Conservation (phyloP, 2,888 invertebrate genomes). For the Ecliptopera silaceata region DNA sequence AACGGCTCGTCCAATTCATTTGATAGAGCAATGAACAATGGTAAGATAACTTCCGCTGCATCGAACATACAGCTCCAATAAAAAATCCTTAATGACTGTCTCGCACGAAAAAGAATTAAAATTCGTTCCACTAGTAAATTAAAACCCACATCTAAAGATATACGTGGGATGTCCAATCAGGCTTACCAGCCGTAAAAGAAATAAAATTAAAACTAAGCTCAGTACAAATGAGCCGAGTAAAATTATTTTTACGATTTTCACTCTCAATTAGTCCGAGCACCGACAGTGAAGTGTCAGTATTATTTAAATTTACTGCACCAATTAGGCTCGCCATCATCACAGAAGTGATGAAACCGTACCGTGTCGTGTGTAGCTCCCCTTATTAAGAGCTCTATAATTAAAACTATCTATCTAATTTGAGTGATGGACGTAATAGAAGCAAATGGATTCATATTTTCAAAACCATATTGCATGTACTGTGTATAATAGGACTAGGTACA, state of each 20-base stretch:
- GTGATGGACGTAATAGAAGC: conserved; percentile 55
- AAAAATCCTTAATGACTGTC: conserved; percentile 44
- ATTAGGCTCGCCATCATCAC: conserved; percentile 80
- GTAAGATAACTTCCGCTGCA: conserved; percentile 42
- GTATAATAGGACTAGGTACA: no score
- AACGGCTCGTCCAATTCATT: conserved; percentile 20
- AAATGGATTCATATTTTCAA: conserved; percentile 47
- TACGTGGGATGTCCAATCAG: conserved; percentile 66
- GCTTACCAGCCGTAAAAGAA: conserved; percentile 64
- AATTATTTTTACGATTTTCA: conserved; percentile 82
- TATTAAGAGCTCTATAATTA: conserved; percentile 81
- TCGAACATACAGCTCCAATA: conserved; percentile 44
- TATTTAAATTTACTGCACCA: conserved; percentile 82
- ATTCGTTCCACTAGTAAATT: conserved; percentile 62
- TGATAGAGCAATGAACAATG: conserved; percentile 41
- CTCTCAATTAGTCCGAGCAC: conserved; percentile 77
- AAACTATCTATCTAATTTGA: conserved; percentile 63
- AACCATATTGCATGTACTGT: not conserved
- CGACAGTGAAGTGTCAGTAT: conserved; percentile 79
- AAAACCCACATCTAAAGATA: conserved; percentile 55
- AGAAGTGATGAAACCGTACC: conserved; percentile 71
- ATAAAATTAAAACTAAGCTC: conserved; percentile 74
- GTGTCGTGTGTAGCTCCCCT: conserved; percentile 74
- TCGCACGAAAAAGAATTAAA: conserved; percentile 50
- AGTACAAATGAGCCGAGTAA: conserved; percentile 79